Percentiles rank a stretch among this genome's conserved stretches.
Conservation (phyloP, 2,888 invertebrate genomes). For the Fragum fragum region DNA sequence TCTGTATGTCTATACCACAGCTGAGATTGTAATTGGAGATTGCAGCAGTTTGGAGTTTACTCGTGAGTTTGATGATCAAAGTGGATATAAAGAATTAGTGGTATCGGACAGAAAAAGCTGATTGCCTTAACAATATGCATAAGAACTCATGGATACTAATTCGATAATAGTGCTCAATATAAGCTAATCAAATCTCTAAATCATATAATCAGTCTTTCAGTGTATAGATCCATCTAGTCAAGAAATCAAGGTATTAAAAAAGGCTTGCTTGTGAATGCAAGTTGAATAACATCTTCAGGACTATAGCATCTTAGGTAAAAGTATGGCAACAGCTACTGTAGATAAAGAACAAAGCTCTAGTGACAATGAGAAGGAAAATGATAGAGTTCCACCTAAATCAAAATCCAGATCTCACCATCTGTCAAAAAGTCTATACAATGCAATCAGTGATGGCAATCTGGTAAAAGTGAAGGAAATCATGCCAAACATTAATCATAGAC, state of each 20-base stretch:
- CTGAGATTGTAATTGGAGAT: constrained; percentile 86
- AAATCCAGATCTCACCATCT: constrained; percentile 8
- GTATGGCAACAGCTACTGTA: neutral
- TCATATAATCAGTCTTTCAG: neutral
- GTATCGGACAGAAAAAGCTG: constrained; percentile 45
- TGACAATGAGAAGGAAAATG: neutral
- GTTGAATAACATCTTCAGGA: too few relatives aligned
- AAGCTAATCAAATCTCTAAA: neutral
- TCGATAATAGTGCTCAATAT: neutral
- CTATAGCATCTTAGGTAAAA: too few relatives aligned
- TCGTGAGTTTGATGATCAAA: constrained; percentile 73
- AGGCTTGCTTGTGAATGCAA: too few relatives aligned
- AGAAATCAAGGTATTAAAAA: too few relatives aligned
- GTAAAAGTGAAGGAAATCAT: constrained; percentile 21
- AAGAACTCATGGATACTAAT: too few relatives aligned
- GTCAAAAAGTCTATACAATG: constrained; percentile 23
- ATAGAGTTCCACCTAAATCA: neutral
- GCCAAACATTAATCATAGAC: constrained; percentile 7
- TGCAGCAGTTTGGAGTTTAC: constrained; percentile 74
- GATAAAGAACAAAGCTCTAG: neutral
- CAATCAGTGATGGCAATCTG: constrained; percentile 25
- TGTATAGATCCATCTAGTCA: too few relatives aligned
- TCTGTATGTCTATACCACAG: constrained; percentile 86
- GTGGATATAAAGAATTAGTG: constrained; percentile 80
- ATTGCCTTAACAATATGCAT: neutral